Conservation (phyloP, 2,888 invertebrate genomes). For the Sinodicranocentrus sp. region DNA sequence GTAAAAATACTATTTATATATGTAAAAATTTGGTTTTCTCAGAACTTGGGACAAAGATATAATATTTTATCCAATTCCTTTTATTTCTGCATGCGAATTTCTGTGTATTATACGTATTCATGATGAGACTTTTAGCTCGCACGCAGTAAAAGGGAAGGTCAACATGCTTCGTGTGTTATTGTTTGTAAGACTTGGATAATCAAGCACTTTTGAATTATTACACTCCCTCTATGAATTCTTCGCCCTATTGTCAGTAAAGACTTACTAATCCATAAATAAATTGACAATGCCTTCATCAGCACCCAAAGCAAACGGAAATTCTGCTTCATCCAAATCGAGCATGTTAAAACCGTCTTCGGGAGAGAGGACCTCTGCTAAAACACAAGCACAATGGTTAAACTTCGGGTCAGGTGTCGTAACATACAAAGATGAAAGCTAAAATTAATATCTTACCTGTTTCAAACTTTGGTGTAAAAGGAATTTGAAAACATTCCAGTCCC, state of each 20-base stretch:
- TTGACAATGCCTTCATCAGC: constrained; percentile 74
- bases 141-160: too few species aligned
- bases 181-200: too few species aligned
- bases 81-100: constrained; percentile 6
- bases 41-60: too few species aligned
- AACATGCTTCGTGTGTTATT: too few species aligned
- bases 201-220: too few species aligned
- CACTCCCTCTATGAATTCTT: too few species aligned
- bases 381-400: background rate
- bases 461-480: constrained; percentile 39
- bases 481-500: constrained; percentile 37
- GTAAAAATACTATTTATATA: constrained; percentile 39
- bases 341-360: constrained; percentile 65
- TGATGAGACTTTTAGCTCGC: too few species aligned
- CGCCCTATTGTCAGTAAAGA: too few species aligned
- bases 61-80: too few species aligned
- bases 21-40: constrained; percentile 24
- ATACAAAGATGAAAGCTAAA: background rate
- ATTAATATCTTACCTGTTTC: constrained; percentile 39
- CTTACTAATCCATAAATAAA: constrained; percentile 64
- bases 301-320: constrained; percentile 74
- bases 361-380: constrained; percentile 20
- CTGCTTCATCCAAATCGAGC: constrained; percentile 65
- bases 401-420: too few species aligned
- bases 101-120: background rate